Conservation (phyloP, 2,888 invertebrate genomes). For the Thera britannica region DNA sequence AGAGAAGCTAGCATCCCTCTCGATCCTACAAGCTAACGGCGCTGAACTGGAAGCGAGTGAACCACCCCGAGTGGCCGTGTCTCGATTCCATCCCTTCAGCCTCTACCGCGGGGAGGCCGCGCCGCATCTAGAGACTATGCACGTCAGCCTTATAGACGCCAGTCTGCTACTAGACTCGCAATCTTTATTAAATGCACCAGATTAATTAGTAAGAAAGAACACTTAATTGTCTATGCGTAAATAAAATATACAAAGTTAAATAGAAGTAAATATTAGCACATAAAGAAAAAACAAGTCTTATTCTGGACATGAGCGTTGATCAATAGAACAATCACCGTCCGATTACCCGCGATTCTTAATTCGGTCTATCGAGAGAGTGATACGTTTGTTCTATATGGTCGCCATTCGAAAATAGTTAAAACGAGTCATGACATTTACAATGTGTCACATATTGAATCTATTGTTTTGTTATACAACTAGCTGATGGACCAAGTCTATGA, state of each 20-base stretch:
- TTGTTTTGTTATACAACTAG: too few relatives aligned
- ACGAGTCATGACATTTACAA: too few relatives aligned
- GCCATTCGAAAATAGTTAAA: too few relatives aligned
- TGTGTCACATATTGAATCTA: too few relatives aligned
- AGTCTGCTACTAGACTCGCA: constrained; percentile 88
- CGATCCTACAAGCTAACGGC: constrained; percentile 64
- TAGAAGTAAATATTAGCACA: neutral
- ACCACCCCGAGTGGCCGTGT: constrained; percentile 47
- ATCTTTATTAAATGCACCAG: constrained; percentile 88
- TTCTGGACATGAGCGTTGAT: too few relatives aligned
- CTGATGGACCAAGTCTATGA: too few relatives aligned
- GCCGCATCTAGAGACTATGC: constrained; percentile 69
- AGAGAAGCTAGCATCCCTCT: constrained; percentile 66
- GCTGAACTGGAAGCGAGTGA: constrained; percentile 32
- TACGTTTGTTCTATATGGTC: too few relatives aligned
- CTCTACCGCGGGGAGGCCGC: constrained; percentile 48
- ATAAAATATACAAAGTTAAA: neutral
- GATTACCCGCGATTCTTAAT: too few relatives aligned
- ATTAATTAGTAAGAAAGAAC: constrained; percentile 47
- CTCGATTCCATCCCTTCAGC: constrained; percentile 79
- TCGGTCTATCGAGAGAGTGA: too few relatives aligned
- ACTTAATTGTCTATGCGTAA: neutral
- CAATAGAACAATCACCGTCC: too few relatives aligned
- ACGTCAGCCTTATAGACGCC: constrained; percentile 86
- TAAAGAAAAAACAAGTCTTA: neutral